phyloP scores from a whole-genome alignment of 2,113 vertebrate species.

The Oostethus manadensis region DNA sequence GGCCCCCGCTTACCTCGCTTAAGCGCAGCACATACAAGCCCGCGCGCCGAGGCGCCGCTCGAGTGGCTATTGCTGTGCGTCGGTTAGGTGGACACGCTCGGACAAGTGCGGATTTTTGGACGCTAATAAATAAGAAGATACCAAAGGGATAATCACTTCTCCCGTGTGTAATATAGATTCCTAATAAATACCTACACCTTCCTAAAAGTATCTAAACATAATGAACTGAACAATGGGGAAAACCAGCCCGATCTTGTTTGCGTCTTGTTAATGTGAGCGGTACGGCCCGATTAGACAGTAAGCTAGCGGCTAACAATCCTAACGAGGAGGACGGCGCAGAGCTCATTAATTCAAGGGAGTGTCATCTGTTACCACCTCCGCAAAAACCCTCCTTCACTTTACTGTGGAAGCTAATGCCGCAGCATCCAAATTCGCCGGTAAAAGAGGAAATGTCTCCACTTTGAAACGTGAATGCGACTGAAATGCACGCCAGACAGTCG shows the following conservation, averaged over 20 bases:
- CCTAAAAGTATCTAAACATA: neutral
- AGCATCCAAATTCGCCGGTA: no score
- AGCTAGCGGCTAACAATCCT: neutral
- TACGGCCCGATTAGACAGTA: neutral
- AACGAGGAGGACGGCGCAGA: neutral
- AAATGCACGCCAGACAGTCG: no score
- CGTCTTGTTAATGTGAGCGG: neutral
- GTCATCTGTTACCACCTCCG: conserved; percentile 1
- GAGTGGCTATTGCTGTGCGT: conserved; percentile 19
- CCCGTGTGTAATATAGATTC: neutral
- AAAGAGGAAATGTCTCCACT: no score
- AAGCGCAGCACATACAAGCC: neutral
- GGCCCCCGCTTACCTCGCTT: conserved; percentile 11
- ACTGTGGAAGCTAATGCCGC: neutral
- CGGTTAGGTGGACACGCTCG: conserved; percentile 11
- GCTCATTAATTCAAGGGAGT: neutral
- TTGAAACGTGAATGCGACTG: no score
- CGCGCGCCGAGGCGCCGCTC: conserved; percentile 9
- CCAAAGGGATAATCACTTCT: neutral
- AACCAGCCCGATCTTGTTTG: neutral
- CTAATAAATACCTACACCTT: neutral
- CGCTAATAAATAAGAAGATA: no score
- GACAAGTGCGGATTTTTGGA: conserved; percentile 24
- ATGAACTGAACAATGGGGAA: neutral
- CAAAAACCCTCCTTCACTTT: neutral